Conservation (phyloP, 2,113 vertebrate genomes). For the Salvelinus namaycush region DNA sequence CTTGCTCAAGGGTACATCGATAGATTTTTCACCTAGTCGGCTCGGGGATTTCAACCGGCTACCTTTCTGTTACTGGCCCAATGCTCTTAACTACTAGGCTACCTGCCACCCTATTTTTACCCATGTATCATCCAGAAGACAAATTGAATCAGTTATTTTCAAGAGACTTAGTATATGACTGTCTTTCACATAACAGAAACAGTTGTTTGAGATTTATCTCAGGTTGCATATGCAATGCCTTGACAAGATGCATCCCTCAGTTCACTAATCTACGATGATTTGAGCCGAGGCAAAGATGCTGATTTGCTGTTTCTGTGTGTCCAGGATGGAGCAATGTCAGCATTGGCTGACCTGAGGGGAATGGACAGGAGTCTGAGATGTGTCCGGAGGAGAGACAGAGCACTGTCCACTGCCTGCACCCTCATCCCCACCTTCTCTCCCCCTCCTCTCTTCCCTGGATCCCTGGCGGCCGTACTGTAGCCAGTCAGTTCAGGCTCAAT, state of each 20-base stretch:
- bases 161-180: no score
- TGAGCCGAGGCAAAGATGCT: conserved; percentile 3
- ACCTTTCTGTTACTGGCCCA: no score
- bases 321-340: conserved; percentile 12
- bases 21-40: no score
- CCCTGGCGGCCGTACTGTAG: neutral
- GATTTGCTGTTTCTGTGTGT: neutral
- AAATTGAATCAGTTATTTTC: no score
- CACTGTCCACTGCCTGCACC: neutral
- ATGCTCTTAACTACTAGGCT: no score
- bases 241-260: conserved; percentile 25
- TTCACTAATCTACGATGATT: conserved; percentile 22
- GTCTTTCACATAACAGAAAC: neutral
- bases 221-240: neutral
- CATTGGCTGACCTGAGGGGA: neutral
- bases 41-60: no score
- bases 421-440: neutral
- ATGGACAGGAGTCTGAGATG: neutral
- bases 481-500: neutral
- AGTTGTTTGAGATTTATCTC: neutral
- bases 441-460: neutral
- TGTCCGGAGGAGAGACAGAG: neutral
- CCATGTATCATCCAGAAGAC: no score
- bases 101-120: no score
- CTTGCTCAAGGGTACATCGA: no score